These are phyloP conservation scores for Acanthornis magna DNA, from an alignment of 2,797 vertebrate species.

Conservation along the genomic window DNA sequence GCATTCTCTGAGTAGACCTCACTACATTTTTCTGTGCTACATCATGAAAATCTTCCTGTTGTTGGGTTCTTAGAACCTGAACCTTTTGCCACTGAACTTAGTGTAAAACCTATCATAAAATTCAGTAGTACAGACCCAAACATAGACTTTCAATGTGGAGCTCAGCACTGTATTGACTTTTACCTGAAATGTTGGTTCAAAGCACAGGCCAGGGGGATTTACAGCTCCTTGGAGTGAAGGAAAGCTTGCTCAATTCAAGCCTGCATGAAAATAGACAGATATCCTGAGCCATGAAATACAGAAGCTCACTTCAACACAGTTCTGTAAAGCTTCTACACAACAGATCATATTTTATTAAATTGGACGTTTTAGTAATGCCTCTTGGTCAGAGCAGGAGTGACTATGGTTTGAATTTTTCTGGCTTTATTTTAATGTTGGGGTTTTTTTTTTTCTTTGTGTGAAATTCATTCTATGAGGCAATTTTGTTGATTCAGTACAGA, in stretches of 20 bases:
- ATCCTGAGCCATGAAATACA: not conserved
- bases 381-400: not conserved
- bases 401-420: not conserved
- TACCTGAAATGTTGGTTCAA: not conserved
- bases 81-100: not conserved
- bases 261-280: not conserved
- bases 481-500: not conserved
- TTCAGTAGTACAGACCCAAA: not conserved
- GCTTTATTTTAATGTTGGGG: not conserved
- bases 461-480: not conserved
- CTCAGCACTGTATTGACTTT: not conserved
- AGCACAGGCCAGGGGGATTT: not conserved
- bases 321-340: not conserved
- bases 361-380: not conserved
- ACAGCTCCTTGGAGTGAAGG: not conserved
- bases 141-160: not conserved
- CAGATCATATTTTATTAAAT: not conserved
- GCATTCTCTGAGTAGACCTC: not conserved
- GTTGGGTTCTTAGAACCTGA: not conserved
- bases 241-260: not conserved
- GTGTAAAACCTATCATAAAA: not conserved
- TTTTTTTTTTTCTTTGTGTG: not conserved
- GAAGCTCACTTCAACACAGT: not conserved
- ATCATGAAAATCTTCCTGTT: not conserved
- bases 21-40: not conserved